Conservation (phyloP, 2,113 vertebrate genomes). For the Campylomormyrus tamandua region DNA sequence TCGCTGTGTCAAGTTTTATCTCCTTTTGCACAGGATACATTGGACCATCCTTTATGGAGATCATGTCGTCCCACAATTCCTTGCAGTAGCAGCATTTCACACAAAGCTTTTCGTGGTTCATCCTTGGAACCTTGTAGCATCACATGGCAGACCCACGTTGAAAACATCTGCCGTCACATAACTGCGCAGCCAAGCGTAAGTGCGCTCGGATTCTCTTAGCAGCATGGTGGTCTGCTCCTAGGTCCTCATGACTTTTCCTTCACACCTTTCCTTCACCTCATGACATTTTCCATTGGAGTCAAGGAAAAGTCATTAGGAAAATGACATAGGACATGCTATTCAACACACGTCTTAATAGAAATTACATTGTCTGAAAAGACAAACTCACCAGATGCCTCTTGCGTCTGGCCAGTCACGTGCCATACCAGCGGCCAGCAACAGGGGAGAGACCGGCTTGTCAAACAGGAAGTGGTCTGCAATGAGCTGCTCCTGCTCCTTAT, state of each 20-base stretch:
- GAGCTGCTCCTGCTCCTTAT: conserved; percentile 85
- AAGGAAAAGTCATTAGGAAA: not conserved
- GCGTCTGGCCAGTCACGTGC: conserved; percentile 89
- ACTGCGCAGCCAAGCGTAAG: not conserved
- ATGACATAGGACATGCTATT: not conserved
- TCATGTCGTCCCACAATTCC: not conserved
- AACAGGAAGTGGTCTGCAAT: conserved; percentile 92
- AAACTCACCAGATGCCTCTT: conserved; percentile 82
- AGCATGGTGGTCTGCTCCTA: not conserved
- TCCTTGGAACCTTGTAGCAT: not conserved
- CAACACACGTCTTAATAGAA: not conserved
- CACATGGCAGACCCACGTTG: not conserved
- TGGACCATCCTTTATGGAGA: not conserved
- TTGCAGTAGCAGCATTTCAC: not conserved
- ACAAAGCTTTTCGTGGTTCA: not conserved
- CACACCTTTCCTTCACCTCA: not conserved
- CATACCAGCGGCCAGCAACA: conserved; percentile 87
- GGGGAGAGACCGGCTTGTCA: conserved; percentile 87
- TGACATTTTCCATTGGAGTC: not conserved
- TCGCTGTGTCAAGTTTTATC: not conserved
- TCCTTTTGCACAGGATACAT: not conserved
- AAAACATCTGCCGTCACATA: not conserved
- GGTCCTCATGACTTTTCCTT: not conserved
- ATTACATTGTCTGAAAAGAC: not conserved
- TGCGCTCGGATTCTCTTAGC: not conserved